Evolutionary conservation across 2,113 vertebrate species (phyloP).

Genomic region (Oncorhynchus keta): DNA sequence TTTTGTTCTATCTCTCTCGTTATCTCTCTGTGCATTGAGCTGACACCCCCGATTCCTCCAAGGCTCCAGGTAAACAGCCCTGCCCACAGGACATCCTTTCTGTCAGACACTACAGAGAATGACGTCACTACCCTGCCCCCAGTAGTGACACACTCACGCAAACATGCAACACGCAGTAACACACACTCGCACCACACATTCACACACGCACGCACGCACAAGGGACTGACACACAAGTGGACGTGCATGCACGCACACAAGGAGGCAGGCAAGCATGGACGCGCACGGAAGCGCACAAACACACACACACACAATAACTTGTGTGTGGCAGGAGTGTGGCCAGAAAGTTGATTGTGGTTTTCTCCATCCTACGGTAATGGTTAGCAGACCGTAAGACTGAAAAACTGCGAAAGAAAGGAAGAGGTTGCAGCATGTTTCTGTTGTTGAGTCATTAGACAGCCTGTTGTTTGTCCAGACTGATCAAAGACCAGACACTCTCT

Average conservation of each 20-base stretch:
- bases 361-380: no score
- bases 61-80: not conserved
- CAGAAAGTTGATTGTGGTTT: no score
- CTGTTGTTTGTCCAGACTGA: not conserved
- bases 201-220: not conserved
- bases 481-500: not conserved
- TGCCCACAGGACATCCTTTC: not conserved
- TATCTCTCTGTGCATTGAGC: not conserved
- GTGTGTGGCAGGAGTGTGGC: no score
- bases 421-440: not conserved
- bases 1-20: not conserved
- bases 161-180: not conserved
- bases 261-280: not conserved
- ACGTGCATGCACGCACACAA: not conserved
- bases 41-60: no score
- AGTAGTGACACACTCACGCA: not conserved
- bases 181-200: not conserved
- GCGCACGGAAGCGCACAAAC: not conserved
- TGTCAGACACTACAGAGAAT: not conserved
- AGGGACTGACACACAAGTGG: not conserved
- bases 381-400: not conserved
- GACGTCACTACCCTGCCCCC: not conserved
- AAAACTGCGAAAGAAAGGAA: not conserved
- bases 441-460: not conserved
- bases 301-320: constrained; percentile 13